Evolutionary conservation across 2,797 vertebrate species (phyloP).

Genomic region (Lycodopsis pacificus): DNA sequence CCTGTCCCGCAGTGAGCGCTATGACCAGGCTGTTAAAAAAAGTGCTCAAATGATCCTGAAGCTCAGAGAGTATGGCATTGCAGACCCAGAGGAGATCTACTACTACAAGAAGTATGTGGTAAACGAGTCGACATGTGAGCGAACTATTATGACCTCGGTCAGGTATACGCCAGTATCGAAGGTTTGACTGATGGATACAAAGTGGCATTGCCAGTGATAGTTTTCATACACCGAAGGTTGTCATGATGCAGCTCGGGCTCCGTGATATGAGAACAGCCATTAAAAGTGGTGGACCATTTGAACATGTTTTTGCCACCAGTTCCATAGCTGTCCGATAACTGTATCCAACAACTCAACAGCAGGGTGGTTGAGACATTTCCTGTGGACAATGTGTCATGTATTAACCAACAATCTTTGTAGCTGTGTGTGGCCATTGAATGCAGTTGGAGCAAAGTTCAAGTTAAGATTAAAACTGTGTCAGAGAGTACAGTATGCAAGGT

Average conservation of each 20-base stretch:
- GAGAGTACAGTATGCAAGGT: slow-evolving; percentile 27
- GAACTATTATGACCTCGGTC: not conserved
- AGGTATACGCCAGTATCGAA: not conserved
- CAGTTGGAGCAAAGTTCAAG: slow-evolving; percentile 66
- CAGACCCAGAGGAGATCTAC: slow-evolving; percentile 94
- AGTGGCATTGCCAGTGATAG: not conserved
- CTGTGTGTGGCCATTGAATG: not conserved
- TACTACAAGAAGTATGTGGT: slow-evolving; percentile 91
- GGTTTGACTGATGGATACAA: not conserved
- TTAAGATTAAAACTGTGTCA: slow-evolving; percentile 61
- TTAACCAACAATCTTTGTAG: not conserved
- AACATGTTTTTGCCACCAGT: not conserved
- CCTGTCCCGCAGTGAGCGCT: slow-evolving; percentile 93
- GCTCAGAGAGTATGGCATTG: slow-evolving; percentile 90
- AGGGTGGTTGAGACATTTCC: not conserved
- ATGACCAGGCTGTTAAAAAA: slow-evolving; percentile 92
- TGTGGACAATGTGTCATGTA: not conserved
- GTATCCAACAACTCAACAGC: not conserved
- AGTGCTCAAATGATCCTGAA: slow-evolving; percentile 93
- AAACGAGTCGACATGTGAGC: not conserved
- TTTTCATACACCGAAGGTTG: not conserved
- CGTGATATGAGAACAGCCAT: not conserved
- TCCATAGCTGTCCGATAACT: not conserved
- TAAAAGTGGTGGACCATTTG: not conserved
- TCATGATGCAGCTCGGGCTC: not conserved